Percentiles rank a stretch among this genome's conserved stretches.
Conservation (phyloP, 2,888 invertebrate genomes). For the Monochamus alternatus region DNA sequence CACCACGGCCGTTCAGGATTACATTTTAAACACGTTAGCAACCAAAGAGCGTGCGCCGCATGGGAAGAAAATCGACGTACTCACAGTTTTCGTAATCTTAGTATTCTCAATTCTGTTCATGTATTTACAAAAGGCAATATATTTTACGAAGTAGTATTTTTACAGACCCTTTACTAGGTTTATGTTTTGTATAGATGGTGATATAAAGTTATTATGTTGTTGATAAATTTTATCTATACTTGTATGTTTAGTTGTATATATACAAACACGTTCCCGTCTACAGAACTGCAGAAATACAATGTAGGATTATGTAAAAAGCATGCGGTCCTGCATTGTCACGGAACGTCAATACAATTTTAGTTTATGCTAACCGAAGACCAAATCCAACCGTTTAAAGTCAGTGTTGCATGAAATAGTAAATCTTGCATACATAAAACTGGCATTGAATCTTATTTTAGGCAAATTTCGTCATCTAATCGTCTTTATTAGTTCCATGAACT, state of each 20-base stretch:
- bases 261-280: conserved; percentile 43
- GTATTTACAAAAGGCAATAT: conserved; percentile 63
- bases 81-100: conserved; percentile 59
- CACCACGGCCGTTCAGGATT: conserved; percentile 58
- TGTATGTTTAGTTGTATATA: conserved; percentile 31
- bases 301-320: background rate
- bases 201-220: conserved; percentile 52
- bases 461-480: too few species aligned
- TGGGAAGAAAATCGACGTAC: conserved; percentile 52
- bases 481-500: too few species aligned
- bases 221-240: conserved; percentile 53
- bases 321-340: background rate
- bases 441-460: too few species aligned
- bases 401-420: too few species aligned
- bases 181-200: conserved; percentile 51
- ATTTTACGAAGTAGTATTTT: conserved; percentile 61
- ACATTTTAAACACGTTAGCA: conserved; percentile 57
- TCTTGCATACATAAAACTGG: too few species aligned
- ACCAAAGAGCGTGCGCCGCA: conserved; percentile 45
- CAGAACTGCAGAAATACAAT: conserved; percentile 35
- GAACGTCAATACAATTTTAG: background rate
- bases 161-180: conserved; percentile 48
- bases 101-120: conserved; percentile 62
- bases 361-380: background rate
- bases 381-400: background rate